Percentiles rank a stretch among this genome's conserved stretches.
Evolutionary conservation across 2,113 vertebrate genomes (phyloP).

Genomic region (Hypocryptadius cinnamomeus): DNA sequence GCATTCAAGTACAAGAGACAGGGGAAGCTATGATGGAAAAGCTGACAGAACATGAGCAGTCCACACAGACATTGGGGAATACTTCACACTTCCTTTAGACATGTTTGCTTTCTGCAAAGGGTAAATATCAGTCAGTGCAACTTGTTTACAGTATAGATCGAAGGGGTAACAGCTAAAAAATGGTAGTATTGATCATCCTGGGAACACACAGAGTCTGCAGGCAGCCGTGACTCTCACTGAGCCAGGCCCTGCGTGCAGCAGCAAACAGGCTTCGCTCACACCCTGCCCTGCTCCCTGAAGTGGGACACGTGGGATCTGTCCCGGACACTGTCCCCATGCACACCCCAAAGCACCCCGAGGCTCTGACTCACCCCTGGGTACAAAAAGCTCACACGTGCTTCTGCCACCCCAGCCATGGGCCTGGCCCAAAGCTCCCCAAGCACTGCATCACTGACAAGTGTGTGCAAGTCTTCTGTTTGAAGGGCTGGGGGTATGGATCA

Average conservation of each 20-base stretch:
- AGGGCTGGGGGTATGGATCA: background rate
- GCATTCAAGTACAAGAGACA: fast-evolving
- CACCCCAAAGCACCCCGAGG: background rate
- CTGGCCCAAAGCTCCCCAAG: background rate
- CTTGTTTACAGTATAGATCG: background rate
- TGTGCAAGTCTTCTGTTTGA: fast-evolving
- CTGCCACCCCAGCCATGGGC: background rate
- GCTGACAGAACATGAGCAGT: background rate
- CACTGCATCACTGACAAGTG: background rate
- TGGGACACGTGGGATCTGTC: background rate
- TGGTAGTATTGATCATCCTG: background rate
- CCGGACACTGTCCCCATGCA: fast-evolving
- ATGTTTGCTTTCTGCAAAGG: background rate
- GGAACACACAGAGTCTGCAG: background rate
- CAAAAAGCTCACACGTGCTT: background rate
- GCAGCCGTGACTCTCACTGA: background rate
- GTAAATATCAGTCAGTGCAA: background rate
- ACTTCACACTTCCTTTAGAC: background rate
- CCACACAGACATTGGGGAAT: background rate
- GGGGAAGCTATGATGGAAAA: background rate
- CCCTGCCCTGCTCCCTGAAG: background rate
- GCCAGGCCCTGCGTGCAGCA: background rate
- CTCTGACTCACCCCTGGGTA: background rate
- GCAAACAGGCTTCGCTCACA: background rate
- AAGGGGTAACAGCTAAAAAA: background rate